Evolutionary conservation across 2,797 vertebrate genomes (phyloP).

Genomic region (Melanotaenia boesemani): DNA sequence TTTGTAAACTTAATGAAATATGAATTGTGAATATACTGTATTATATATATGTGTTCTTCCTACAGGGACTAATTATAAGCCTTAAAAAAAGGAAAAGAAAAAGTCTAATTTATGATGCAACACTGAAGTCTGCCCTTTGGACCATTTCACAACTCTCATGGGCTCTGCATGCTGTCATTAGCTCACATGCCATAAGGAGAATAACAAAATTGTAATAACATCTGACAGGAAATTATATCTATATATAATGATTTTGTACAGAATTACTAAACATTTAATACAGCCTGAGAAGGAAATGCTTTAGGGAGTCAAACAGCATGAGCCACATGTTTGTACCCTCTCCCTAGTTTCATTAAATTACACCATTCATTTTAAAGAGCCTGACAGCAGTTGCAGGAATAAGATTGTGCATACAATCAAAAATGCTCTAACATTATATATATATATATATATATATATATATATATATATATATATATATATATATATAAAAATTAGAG

Average conservation of each 20-base stretch:
- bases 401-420: constrained; percentile 27
- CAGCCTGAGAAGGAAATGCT: constrained; percentile 10
- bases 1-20: constrained; percentile 51
- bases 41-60: constrained; percentile 64
- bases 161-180: constrained; percentile 32
- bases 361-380: constrained; percentile 20
- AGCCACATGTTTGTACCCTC: background rate
- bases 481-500: too few relatives aligned
- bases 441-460: too few relatives aligned
- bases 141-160: constrained; percentile 36
- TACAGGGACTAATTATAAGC: constrained; percentile 69
- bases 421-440: too few relatives aligned
- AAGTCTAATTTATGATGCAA: constrained; percentile 60
- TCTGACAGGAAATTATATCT: constrained; percentile 10
- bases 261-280: constrained; percentile 15
- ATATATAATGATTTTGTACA: background rate
- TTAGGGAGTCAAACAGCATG: background rate
- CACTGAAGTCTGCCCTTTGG: constrained; percentile 57
- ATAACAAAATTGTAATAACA: constrained; percentile 22
- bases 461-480: too few relatives aligned
- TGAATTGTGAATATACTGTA: constrained; percentile 43
- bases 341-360: constrained; percentile 25
- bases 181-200: constrained; percentile 28
- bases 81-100: constrained; percentile 34
- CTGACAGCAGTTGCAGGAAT: constrained; percentile 3